Evolutionary conservation across 1,140 invertebrate species (phyloP).

Genomic region (Protaetia brevitarsis): DNA sequence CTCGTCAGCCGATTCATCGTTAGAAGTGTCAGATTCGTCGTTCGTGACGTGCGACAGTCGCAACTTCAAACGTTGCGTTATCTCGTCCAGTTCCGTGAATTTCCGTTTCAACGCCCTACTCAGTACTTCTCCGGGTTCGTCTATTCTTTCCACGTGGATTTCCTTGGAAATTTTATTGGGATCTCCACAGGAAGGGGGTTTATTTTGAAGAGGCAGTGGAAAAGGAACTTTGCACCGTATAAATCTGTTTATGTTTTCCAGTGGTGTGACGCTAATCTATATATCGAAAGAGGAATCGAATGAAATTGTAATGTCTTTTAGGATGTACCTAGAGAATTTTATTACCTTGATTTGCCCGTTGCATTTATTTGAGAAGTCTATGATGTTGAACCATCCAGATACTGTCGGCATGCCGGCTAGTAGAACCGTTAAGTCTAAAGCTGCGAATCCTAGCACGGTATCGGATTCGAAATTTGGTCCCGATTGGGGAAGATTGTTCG

Average conservation of each 20-base stretch:
- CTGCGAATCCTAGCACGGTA: constrained; percentile 58
- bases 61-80: constrained; percentile 56
- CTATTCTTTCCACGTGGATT: constrained; percentile 25
- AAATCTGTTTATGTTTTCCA: constrained; percentile 49
- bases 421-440: constrained; percentile 58
- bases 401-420: constrained; percentile 52
- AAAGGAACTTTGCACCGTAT: background rate
- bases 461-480: constrained; percentile 52
- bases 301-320: background rate
- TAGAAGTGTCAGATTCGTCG: constrained; percentile 50
- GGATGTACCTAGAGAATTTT: constrained; percentile 12
- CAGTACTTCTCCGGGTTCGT: constrained; percentile 42
- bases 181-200: background rate
- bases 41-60: constrained; percentile 58
- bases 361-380: constrained; percentile 59
- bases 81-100: constrained; percentile 61
- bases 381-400: constrained; percentile 62
- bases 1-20: constrained; percentile 54
- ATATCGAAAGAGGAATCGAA: too few relatives aligned
- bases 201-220: constrained; percentile 17
- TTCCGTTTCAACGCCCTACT: constrained; percentile 56
- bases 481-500: constrained; percentile 33
- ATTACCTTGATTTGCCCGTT: constrained; percentile 60
- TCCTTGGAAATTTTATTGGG: constrained; percentile 5
- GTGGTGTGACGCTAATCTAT: constrained; percentile 52